phyloP scores from a whole-genome alignment of 2,888 invertebrate species.

The Orgyia antiqua region DNA sequence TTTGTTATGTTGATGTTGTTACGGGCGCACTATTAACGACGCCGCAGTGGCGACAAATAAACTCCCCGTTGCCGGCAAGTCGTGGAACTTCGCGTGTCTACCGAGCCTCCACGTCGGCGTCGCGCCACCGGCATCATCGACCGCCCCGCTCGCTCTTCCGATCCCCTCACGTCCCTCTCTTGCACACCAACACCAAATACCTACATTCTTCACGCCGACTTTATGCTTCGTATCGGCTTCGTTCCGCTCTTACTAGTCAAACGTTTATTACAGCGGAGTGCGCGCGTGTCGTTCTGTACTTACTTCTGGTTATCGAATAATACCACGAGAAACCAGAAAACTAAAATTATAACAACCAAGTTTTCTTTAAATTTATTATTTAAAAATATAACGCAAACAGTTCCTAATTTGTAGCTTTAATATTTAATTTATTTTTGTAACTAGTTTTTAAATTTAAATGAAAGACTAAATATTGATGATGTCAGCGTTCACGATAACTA shows the following conservation, averaged over 20 bases:
- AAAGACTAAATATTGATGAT: conserved; percentile 37
- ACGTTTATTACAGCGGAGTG: conserved; percentile 35
- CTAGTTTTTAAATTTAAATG: conserved; percentile 11
- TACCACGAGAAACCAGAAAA: conserved; percentile 15
- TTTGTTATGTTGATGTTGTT: too few relatives aligned
- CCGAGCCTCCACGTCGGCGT: conserved; percentile 74
- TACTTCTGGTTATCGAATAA: conserved; percentile 17
- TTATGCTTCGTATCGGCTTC: conserved; percentile 30
- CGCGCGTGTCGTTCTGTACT: conserved; percentile 27
- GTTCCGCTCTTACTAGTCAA: conserved; percentile 23
- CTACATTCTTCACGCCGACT: conserved; percentile 46
- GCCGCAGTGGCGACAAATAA: conserved; percentile 4
- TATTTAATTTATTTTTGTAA: conserved; percentile 14
- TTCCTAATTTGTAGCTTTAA: conserved; percentile 22
- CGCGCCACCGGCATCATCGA: conserved; percentile 62
- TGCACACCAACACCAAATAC: conserved; percentile 19
- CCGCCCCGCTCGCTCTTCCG: conserved; percentile 27
- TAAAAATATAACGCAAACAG: conserved; percentile 12
- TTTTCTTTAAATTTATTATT: conserved; percentile 4
- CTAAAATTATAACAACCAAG: background rate
- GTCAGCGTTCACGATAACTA: conserved; percentile 64
- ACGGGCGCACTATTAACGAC: too few relatives aligned
- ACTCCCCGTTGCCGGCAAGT: conserved; percentile 38
- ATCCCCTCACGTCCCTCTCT: conserved; percentile 27
- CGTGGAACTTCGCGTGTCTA: conserved; percentile 69